Evolutionary conservation across 2,888 invertebrate genomes (phyloP).

Genomic region (Invenusta paracnida): DNA sequence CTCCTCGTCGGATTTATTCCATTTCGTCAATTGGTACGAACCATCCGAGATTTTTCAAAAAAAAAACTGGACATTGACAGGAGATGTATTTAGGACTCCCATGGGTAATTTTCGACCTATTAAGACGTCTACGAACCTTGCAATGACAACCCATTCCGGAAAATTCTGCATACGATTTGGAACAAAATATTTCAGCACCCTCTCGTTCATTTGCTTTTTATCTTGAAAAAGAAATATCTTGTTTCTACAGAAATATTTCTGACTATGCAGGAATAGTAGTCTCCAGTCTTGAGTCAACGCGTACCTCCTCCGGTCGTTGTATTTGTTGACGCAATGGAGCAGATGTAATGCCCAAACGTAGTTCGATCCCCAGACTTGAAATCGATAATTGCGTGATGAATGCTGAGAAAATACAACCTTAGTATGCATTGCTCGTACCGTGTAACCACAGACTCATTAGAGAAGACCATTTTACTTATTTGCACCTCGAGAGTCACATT

Average conservation of each 20-base stretch:
- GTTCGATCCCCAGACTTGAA: not conserved
- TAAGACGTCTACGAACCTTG: not conserved
- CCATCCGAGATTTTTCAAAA: not conserved
- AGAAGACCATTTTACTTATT: not conserved
- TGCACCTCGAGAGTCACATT: not conserved
- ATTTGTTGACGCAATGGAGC: not conserved
- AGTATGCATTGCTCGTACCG: not conserved
- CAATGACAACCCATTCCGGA: not conserved
- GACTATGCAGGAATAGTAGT: not conserved
- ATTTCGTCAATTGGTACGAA: not conserved
- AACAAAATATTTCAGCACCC: not conserved
- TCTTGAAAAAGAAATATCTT: not conserved
- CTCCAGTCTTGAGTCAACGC: not conserved
- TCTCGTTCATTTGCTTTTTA: not conserved
- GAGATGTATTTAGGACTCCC: not conserved
- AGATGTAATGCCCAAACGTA: not conserved
- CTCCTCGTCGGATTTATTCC: not conserved
- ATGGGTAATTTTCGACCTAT: not conserved
- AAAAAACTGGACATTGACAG: not conserved
- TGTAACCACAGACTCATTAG: not conserved
- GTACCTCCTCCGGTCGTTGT: not conserved
- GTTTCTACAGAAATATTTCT: not conserved
- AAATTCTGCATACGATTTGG: not conserved
- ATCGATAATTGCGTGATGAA: not conserved
- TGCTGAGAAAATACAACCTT: not conserved